Conservation (phyloP, 2,113 vertebrate species). For the Hippoglossus stenolepis region DNA sequence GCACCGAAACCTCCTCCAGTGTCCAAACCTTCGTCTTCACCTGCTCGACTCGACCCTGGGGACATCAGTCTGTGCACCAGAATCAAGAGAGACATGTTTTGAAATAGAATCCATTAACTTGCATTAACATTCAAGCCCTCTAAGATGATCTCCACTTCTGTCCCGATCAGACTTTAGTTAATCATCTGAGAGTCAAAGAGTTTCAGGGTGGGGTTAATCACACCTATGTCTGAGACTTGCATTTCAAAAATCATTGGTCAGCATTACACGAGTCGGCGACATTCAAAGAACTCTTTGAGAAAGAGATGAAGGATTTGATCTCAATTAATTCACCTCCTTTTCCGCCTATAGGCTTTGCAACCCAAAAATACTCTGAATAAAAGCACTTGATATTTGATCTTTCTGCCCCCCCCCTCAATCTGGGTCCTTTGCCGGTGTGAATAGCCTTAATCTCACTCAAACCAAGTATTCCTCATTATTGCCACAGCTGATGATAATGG, state of each 20-base stretch:
- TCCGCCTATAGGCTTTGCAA: not conserved
- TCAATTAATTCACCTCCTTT: not conserved
- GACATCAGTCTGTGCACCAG: no score
- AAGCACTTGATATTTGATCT: not conserved
- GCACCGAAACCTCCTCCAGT: no score
- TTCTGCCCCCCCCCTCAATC: not conserved
- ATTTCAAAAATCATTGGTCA: not conserved
- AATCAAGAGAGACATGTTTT: no score
- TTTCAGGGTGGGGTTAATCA: no score
- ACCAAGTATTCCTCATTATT: not conserved
- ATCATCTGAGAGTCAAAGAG: no score
- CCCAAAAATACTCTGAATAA: not conserved
- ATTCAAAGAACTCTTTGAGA: not conserved
- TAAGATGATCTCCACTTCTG: no score
- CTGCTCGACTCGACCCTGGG: no score
- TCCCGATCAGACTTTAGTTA: no score
- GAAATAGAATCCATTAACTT: no score
- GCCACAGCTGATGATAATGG: not conserved
- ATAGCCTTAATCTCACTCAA: not conserved
- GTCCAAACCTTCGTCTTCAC: no score
- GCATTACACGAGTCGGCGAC: not conserved
- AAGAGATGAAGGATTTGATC: not conserved
- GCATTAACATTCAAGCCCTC: no score
- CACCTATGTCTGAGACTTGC: not conserved
- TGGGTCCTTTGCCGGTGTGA: not conserved